A percentile compares a stretch with the other conserved stretches of the same genome.
phyloP scores from a whole-genome alignment of 1,140 invertebrate species.

The Streblospio benedicti region DNA sequence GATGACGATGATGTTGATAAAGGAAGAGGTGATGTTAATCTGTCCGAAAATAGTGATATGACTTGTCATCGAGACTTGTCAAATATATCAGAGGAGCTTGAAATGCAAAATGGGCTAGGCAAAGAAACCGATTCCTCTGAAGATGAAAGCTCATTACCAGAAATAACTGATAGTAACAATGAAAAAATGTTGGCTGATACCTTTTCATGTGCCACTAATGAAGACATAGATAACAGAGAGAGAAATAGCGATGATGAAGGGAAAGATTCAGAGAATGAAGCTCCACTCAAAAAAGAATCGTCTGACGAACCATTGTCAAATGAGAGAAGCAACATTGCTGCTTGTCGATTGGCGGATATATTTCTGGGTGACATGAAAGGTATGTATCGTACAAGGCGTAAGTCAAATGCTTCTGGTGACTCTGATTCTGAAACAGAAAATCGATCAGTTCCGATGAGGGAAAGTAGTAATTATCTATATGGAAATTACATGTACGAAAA shows the following conservation, averaged over 20 bases:
- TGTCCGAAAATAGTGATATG: conserved; percentile 13
- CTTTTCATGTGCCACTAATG: too few relatives aligned
- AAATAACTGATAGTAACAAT: too few relatives aligned
- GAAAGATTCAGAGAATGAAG: too few relatives aligned
- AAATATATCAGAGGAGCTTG: too few relatives aligned
- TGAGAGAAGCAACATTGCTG: background rate
- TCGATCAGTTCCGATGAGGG: too few relatives aligned
- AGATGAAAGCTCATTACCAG: too few relatives aligned
- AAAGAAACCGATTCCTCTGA: too few relatives aligned
- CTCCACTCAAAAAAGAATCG: too few relatives aligned
- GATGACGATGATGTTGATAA: conserved; percentile 13
- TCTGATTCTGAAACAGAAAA: conserved; percentile 10
- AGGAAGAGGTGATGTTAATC: background rate
- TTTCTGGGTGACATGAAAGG: conserved; percentile 6
- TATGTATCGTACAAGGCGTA: background rate
- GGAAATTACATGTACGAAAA: conserved; percentile 50
- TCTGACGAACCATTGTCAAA: background rate
- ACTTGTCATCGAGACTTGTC: background rate
- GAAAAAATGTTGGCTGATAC: too few relatives aligned
- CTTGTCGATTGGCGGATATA: background rate
- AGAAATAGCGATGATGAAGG: too few relatives aligned
- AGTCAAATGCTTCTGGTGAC: conserved; percentile 1
- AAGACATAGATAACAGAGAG: too few relatives aligned
- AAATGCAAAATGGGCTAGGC: too few relatives aligned
- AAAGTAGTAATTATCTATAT: conserved; percentile 25